phyloP scores from a whole-genome alignment of 1,140 invertebrate species.

The Antheraea mylitta region DNA sequence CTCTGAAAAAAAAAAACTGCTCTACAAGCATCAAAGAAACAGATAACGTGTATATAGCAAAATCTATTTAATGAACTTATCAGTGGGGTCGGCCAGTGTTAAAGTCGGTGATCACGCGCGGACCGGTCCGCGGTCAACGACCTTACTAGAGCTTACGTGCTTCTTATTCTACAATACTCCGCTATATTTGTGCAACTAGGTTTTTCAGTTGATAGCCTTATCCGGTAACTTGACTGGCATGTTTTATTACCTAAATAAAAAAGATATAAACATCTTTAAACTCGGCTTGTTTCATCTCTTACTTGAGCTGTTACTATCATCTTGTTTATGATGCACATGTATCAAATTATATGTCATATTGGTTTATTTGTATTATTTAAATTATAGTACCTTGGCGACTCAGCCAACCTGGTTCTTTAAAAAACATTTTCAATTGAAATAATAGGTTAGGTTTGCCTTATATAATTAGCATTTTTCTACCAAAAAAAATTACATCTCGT shows the following conservation, averaged over 20 bases:
- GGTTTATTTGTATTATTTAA: too few relatives aligned
- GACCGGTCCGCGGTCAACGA: constrained; percentile 65
- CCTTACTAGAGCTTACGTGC: constrained; percentile 51
- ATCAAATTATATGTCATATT: background rate
- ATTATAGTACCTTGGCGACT: too few relatives aligned
- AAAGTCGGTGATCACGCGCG: constrained; percentile 45
- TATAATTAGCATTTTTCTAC: too few relatives aligned
- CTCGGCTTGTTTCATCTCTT: background rate
- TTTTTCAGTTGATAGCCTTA: constrained; percentile 32
- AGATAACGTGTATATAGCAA: constrained; percentile 18
- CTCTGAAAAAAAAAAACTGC: background rate
- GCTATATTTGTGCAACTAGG: constrained; percentile 31
- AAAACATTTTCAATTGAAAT: too few relatives aligned
- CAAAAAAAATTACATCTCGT: too few relatives aligned
- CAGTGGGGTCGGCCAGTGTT: constrained; percentile 39
- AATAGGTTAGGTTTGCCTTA: too few relatives aligned
- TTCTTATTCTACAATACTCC: constrained; percentile 29
- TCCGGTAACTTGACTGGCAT: constrained; percentile 11
- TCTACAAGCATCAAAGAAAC: background rate
- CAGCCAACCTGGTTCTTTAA: too few relatives aligned
- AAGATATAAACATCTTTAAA: background rate
- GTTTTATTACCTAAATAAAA: constrained; percentile 3
- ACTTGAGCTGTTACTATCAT: background rate
- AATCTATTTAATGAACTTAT: constrained; percentile 26
- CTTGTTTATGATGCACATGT: background rate